Percentiles rank a stretch among this genome's conserved stretches.
Conservation (phyloP, 2,113 vertebrate species). For the Ameiurus melas region DNA sequence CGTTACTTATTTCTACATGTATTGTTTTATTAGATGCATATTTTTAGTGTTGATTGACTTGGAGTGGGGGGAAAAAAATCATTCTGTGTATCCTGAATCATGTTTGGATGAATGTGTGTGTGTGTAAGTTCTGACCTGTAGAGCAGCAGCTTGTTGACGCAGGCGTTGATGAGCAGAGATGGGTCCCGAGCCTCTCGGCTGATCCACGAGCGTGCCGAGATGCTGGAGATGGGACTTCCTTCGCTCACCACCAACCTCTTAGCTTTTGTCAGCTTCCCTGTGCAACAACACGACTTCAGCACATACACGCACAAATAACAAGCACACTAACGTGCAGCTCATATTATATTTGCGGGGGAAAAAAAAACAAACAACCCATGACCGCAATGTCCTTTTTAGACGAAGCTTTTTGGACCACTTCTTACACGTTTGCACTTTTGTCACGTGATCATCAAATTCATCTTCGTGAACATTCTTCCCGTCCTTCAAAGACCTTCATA, state of each 20-base stretch:
- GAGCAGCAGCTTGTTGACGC: slow-evolving; percentile 87
- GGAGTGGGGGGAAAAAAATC: background rate
- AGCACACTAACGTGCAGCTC: background rate
- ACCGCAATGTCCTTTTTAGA: background rate
- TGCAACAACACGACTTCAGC: slow-evolving; percentile 7
- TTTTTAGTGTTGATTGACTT: background rate
- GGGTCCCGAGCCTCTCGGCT: slow-evolving; percentile 91
- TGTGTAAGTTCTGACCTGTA: slow-evolving; percentile 77
- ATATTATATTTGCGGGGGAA: background rate
- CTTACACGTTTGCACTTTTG: background rate
- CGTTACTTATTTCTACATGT: background rate
- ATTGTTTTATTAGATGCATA: background rate
- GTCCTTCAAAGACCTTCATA: background rate
- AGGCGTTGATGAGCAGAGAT: slow-evolving; percentile 88
- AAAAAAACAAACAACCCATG: background rate
- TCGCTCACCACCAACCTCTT: slow-evolving; percentile 88
- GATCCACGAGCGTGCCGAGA: slow-evolving; percentile 91
- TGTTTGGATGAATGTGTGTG: background rate
- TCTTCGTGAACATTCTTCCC: background rate
- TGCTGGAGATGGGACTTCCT: slow-evolving; percentile 87
- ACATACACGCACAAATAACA: background rate
- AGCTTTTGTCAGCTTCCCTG: slow-evolving; percentile 93
- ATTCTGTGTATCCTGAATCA: background rate
- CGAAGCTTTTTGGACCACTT: background rate
- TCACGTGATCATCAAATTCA: background rate